These are phyloP conservation scores for Gymnoscopelus braueri DNA, from an alignment of 2,797 vertebrate genomes.

Conservation along the genomic window DNA sequence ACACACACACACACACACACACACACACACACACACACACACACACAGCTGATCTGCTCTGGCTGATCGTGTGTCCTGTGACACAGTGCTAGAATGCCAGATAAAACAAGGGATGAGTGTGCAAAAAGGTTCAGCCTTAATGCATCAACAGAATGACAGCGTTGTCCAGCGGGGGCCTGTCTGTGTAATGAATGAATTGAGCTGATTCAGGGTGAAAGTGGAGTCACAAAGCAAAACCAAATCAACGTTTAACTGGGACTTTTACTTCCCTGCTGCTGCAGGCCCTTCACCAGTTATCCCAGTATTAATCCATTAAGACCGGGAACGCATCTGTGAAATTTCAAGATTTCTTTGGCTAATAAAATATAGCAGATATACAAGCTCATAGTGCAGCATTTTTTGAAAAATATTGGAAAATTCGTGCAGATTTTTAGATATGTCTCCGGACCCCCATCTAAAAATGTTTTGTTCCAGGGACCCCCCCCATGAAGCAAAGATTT, in stretches of 20 bases:
- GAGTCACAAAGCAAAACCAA: slow-evolving; percentile 21
- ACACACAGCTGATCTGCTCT: slow-evolving; percentile 15
- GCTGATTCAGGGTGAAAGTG: slow-evolving; percentile 39
- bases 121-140: slow-evolving; percentile 11
- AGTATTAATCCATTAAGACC: too few relatives aligned
- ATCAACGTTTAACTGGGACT: neutral
- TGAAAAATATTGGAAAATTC: too few relatives aligned
- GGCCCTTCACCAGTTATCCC: too few relatives aligned
- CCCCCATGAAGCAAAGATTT: too few relatives aligned
- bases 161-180: neutral
- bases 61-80: slow-evolving; percentile 1
- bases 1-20: slow-evolving; percentile 11
- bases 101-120: slow-evolving; percentile 15
- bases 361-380: neutral
- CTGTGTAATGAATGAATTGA: neutral
- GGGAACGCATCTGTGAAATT: neutral
- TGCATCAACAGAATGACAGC: slow-evolving; percentile 37
- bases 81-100: neutral
- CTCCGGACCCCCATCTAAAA: too few relatives aligned
- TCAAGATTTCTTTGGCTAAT: neutral
- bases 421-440: too few relatives aligned
- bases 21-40: slow-evolving; percentile 15
- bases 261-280: too few relatives aligned
- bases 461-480: too few relatives aligned
- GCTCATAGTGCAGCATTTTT: too few relatives aligned